Evolutionary conservation across 1,140 invertebrate species (phyloP), one percentile per base, ranked within the genome.

Genomic region (Pararge aegeria): DNA sequence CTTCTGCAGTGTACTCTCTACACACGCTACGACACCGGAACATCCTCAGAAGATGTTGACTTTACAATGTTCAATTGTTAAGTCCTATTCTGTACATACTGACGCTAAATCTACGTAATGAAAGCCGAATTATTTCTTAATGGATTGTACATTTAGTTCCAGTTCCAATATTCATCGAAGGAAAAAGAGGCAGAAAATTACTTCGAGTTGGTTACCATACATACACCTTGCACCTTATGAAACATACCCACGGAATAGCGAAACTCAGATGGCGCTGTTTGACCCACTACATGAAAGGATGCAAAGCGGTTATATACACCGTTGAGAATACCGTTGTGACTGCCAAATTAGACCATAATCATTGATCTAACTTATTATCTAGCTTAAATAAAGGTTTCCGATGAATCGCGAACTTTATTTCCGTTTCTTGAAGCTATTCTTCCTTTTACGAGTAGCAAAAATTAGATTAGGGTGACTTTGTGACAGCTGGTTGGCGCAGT

Each of bases 181-280:
- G 55, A 13, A 38, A 49, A 27, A 49, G 52, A 40, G 64, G 66
- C 2, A 68, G 58, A 7, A 50, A 30, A 0, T 37, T 69, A 20
- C 55, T 68, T 4, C 52, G 48, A 18, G 13, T 63, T 4, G 42
- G 66, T 4, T 60, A 60, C 1, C 72, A 72, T 24, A 66, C 52
- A 0, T 69, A 61, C 20, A 65, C 55, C 0, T 24, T 60, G 13
- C 61, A 69, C n/a, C 30, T 53, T 2, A 7, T 27, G 7, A 62
- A 50, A 12, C 24, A 44, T 6, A 42, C 51, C 15, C 27, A 24
- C 9, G 51, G 30, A 15, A n/a, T 10, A 10, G 60, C 12, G 5
- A 71, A 71, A 15, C 61, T 49, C 0, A 67, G 74, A 42, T 84
- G 81, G 81, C 55, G 64, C 1, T 84, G 81, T 38, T 73, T 76